Evolutionary conservation across 2,888 invertebrate species (phyloP).

Genomic region (Anoncus sp.): DNA sequence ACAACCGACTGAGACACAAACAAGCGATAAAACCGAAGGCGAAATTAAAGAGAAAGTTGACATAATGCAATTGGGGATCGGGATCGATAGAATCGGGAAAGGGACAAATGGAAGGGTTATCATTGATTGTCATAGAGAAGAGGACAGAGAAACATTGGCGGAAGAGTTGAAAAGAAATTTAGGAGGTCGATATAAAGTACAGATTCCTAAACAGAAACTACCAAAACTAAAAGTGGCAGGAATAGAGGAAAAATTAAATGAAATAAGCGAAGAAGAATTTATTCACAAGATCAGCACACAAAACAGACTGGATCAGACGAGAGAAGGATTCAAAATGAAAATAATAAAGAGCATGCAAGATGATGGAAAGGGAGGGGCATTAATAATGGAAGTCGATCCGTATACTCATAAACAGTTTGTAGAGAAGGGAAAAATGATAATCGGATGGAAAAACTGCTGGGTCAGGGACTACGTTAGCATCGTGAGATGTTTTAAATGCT

Average conservation of each 20-base stretch:
- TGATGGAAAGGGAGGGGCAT: no score
- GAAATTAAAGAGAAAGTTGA: slow-evolving; percentile 53
- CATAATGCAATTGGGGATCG: slow-evolving; percentile 44
- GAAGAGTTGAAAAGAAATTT: slow-evolving; percentile 39
- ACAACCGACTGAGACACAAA: slow-evolving; percentile 22
- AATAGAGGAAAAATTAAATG: neutral
- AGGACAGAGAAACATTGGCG: slow-evolving; percentile 33
- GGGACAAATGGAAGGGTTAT: slow-evolving; percentile 47
- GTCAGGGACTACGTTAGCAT: no score
- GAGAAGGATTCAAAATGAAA: no score
- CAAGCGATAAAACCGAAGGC: slow-evolving; percentile 36
- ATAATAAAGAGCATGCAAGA: no score
- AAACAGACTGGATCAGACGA: no score
- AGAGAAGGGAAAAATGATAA: no score
- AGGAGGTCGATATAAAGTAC: slow-evolving; percentile 41
- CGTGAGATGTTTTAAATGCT: no score
- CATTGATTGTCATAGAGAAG: slow-evolving; percentile 40
- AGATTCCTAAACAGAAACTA: slow-evolving; percentile 26
- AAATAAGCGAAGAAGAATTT: no score
- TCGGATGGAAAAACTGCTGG: no score
- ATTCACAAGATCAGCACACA: no score
- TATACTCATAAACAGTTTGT: no score
- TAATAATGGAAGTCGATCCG: no score
- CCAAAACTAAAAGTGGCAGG: slow-evolving; percentile 33
- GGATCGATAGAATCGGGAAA: slow-evolving; percentile 38